Conservation (phyloP, 1,140 invertebrate genomes). For the Bombus cullumanus region DNA sequence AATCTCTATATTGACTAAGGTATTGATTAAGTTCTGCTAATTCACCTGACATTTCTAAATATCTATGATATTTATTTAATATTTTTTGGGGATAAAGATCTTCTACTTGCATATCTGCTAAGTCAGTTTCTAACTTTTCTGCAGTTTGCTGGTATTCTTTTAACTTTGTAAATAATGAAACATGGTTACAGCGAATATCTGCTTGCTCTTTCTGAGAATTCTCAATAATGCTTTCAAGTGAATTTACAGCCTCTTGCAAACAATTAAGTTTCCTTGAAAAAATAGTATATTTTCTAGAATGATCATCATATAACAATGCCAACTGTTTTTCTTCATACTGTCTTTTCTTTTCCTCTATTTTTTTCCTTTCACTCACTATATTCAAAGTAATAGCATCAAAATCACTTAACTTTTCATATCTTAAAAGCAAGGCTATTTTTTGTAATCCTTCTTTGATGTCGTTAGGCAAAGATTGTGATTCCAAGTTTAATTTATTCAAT, state of each 20-base stretch:
- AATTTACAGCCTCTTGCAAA: constrained; percentile 63
- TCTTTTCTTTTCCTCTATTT: constrained; percentile 64
- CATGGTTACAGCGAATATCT: constrained; percentile 60
- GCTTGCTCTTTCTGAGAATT: constrained; percentile 60
- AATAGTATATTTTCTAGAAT: constrained; percentile 65
- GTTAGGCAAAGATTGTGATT: constrained; percentile 66
- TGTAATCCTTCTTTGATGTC: constrained; percentile 70
- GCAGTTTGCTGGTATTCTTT: constrained; percentile 71
- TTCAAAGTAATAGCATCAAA: constrained; percentile 66
- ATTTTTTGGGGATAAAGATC: constrained; percentile 68
- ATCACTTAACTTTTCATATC: constrained; percentile 68
- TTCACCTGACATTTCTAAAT: constrained; percentile 66
- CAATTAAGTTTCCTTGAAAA: constrained; percentile 67
- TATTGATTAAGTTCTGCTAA: constrained; percentile 69
- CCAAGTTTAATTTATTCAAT: constrained; percentile 62
- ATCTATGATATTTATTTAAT: constrained; percentile 69
- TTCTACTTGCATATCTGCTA: constrained; percentile 68
- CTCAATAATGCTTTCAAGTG: constrained; percentile 57
- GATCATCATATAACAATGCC: constrained; percentile 67
- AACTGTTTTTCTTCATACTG: constrained; percentile 69
- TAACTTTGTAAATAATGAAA: constrained; percentile 69
- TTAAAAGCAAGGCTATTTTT: constrained; percentile 67
- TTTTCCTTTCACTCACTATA: constrained; percentile 68
- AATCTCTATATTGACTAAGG: constrained; percentile 71
- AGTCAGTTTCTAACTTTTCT: constrained; percentile 66